phyloP scores from a whole-genome alignment of 2,888 invertebrate genomes.

The Leucophenga maculata region DNA sequence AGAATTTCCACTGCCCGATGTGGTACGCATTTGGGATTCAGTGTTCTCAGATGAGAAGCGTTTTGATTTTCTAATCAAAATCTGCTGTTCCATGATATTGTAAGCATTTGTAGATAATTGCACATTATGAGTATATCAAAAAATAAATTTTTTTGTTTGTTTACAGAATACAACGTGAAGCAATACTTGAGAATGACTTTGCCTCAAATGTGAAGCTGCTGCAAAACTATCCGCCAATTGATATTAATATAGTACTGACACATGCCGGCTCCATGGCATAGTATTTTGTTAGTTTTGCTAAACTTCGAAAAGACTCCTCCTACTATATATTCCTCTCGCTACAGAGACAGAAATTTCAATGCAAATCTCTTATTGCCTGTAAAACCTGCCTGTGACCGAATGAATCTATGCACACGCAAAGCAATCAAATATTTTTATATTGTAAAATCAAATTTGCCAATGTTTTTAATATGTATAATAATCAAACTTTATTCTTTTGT shows the following conservation, averaged over 20 bases:
- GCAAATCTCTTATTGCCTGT: neutral
- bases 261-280: constrained; percentile 76
- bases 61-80: constrained; percentile 91
- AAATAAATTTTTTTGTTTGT: neutral
- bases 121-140: neutral
- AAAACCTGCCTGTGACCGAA: too few relatives aligned
- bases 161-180: constrained; percentile 84
- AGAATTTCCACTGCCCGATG: constrained; percentile 97
- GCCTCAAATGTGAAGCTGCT: constrained; percentile 93
- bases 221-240: constrained; percentile 93
- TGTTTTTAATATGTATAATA: neutral
- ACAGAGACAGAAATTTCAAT: neutral
- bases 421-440: constrained; percentile 19
- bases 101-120: constrained; percentile 75
- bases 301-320: too few relatives aligned
- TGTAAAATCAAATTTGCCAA: constrained; percentile 19
- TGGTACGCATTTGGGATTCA: constrained; percentile 97
- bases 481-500: too few relatives aligned
- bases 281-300: constrained; percentile 21
- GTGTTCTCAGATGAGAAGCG: constrained; percentile 91
- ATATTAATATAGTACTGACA: constrained; percentile 86
- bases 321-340: neutral
- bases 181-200: constrained; percentile 90
- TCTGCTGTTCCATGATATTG: constrained; percentile 98
- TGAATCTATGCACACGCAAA: neutral